Conservation (phyloP, 2,888 invertebrate genomes). For the Plebejus argus region DNA sequence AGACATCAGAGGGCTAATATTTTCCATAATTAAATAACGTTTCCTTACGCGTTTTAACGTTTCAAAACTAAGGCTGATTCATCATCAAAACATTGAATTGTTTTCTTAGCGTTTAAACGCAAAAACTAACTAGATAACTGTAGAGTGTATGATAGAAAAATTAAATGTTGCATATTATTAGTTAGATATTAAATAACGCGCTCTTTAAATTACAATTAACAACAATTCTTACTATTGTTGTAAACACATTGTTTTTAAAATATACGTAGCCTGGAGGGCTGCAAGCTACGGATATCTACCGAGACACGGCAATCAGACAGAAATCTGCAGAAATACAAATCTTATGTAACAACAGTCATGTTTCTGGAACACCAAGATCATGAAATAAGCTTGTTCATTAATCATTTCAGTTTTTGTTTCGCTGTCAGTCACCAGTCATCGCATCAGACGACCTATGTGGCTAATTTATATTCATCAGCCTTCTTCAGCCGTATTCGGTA, state of each 20-base stretch:
- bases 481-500: constrained; percentile 54
- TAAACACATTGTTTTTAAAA: too few species aligned
- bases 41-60: not conserved
- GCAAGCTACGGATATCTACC: too few species aligned
- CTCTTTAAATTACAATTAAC: not conserved
- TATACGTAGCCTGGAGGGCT: too few species aligned
- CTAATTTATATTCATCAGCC: constrained; percentile 62
- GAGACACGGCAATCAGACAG: too few species aligned
- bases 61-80: not conserved
- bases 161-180: not conserved
- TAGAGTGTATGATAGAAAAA: not conserved
- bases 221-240: too few species aligned
- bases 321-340: not conserved
- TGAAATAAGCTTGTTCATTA: not conserved
- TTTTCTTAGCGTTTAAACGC: not conserved
- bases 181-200: not conserved
- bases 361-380: not conserved
- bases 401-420: not conserved
- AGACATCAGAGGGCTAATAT: not conserved
- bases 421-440: constrained; percentile 42
- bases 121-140: not conserved
- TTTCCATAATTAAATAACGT: not conserved
- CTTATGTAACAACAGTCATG: not conserved
- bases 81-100: not conserved
- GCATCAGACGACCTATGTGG: constrained; percentile 54